Conservation (phyloP, 2,797 vertebrate species). For the Sebastes oblongus region DNA sequence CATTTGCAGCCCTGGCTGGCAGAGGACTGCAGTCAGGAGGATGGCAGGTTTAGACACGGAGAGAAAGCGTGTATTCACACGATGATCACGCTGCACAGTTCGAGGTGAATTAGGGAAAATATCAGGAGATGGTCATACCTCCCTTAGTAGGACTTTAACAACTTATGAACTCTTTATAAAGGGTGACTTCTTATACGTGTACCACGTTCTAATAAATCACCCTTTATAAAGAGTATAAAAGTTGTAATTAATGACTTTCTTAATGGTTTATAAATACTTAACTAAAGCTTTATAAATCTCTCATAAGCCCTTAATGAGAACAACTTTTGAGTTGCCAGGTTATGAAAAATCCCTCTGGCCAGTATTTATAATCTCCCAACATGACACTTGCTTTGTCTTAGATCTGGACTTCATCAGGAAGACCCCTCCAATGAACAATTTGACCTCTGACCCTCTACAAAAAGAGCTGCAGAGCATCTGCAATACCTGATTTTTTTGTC, state of each 20-base stretch:
- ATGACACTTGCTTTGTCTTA: not conserved
- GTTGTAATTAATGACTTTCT: too few relatives aligned
- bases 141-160: not conserved
- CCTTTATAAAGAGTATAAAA: too few relatives aligned
- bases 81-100: slow-evolving; percentile 1
- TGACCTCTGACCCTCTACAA: not conserved
- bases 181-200: too few relatives aligned
- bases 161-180: too few relatives aligned
- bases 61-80: not conserved
- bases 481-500: not conserved
- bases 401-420: not conserved
- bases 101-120: not conserved
- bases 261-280: too few relatives aligned
- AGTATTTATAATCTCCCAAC: not conserved
- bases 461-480: not conserved
- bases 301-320: too few relatives aligned
- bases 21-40: not conserved
- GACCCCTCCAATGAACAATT: not conserved
- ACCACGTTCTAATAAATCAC: too few relatives aligned
- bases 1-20: slow-evolving; percentile 21
- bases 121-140: not conserved
- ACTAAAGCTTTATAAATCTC: too few relatives aligned
- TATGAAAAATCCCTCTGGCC: not conserved
- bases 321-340: not conserved
- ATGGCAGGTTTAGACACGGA: not conserved